Evolutionary conservation across 2,797 vertebrate species (phyloP).

Genomic region (Acanthornis magna): DNA sequence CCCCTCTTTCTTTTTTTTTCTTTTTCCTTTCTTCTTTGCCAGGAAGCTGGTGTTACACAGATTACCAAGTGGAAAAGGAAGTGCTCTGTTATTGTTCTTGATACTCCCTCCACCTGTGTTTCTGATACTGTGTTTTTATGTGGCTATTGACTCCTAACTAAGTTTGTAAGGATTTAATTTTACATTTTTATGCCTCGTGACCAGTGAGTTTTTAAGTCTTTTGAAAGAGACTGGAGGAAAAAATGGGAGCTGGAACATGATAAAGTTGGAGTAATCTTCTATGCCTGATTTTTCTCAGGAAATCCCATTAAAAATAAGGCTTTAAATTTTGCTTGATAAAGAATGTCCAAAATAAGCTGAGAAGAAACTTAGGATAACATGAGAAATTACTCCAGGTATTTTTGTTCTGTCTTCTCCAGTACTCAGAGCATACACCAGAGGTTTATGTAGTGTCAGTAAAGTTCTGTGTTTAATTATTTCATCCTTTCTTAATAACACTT

Average conservation of each 20-base stretch:
- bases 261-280: background rate
- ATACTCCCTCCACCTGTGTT: background rate
- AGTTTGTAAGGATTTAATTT: background rate
- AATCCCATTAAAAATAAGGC: background rate
- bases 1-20: background rate
- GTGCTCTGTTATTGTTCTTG: background rate
- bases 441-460: background rate
- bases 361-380: background rate
- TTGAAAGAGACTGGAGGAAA: background rate
- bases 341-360: background rate
- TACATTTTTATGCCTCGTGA: background rate
- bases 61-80: background rate
- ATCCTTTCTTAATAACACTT: background rate
- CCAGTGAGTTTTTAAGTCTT: background rate
- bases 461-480: background rate
- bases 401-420: background rate
- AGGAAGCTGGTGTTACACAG: background rate
- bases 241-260: background rate
- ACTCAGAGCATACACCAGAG: background rate
- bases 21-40: background rate
- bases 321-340: background rate
- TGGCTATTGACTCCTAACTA: background rate
- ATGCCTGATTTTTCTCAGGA: background rate
- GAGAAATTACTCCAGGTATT: background rate
- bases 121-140: background rate